Conservation (phyloP, 2,797 vertebrate species). For the Parauchenoglanis ngamensis region DNA sequence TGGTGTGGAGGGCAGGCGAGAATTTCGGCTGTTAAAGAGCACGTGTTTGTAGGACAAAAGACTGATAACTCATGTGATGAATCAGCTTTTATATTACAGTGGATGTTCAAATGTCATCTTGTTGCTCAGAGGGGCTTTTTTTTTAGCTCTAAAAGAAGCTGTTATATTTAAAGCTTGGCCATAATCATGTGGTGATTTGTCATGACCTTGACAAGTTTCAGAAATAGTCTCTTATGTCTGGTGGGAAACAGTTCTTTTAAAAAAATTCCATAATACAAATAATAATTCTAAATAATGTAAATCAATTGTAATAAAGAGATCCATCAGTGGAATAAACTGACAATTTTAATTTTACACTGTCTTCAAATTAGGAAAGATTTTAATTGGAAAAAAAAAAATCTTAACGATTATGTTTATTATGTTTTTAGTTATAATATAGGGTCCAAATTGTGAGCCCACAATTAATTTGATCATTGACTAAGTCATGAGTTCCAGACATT, state of each 20-base stretch:
- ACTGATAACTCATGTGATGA: slow-evolving; percentile 39
- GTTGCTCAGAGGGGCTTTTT: slow-evolving; percentile 56
- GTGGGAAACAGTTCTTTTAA: not conserved
- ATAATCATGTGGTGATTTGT: slow-evolving; percentile 64
- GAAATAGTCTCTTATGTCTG: not conserved
- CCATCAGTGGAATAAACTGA: not conserved
- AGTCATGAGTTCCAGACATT: not conserved
- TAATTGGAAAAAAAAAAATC: too few relatives aligned
- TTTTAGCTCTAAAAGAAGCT: slow-evolving; percentile 54
- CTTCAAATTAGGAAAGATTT: not conserved
- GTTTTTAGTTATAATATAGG: not conserved
- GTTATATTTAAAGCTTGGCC: slow-evolving; percentile 55
- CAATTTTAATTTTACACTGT: not conserved
- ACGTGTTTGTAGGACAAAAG: slow-evolving; percentile 30
- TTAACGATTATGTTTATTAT: not conserved
- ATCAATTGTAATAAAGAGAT: too few relatives aligned
- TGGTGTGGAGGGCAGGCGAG: not conserved
- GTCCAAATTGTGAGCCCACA: not conserved
- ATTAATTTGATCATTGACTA: not conserved
- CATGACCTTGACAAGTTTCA: slow-evolving; percentile 12
- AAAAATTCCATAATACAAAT: not conserved
- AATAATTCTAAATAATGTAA: not conserved
- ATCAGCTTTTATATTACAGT: slow-evolving; percentile 45
- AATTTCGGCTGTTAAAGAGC: slow-evolving; percentile 10
- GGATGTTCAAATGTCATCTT: slow-evolving; percentile 39